Percentiles rank a stretch among this genome's conserved stretches.
Conservation (phyloP, 2,888 invertebrate species). For the Tinea semifulvella region DNA sequence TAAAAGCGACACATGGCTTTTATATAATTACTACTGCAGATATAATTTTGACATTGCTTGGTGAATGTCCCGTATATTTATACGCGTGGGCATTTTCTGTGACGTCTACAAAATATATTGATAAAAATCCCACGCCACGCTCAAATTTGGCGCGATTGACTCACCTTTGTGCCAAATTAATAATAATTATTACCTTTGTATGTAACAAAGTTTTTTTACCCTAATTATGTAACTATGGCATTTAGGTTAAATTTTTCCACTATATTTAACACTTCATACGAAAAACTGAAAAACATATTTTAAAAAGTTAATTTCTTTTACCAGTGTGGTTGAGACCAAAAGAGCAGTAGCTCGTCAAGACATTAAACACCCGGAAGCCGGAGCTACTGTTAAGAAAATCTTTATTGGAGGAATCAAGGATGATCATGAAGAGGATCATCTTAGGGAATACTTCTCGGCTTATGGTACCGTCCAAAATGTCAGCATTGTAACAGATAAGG, state of each 20-base stretch:
- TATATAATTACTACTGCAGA: slow-evolving; percentile 58
- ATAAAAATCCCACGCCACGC: background rate
- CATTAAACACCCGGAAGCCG: slow-evolving; percentile 91
- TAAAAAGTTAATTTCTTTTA: background rate
- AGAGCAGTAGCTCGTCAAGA: slow-evolving; percentile 94
- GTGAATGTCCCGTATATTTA: slow-evolving; percentile 45
- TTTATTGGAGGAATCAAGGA: slow-evolving; percentile 96
- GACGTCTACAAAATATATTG: slow-evolving; percentile 39
- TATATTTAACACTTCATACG: too few relatives aligned
- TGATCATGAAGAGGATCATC: slow-evolving; percentile 90
- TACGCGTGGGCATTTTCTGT: slow-evolving; percentile 59
- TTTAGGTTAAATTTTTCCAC: too few relatives aligned
- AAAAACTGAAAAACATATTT: background rate
- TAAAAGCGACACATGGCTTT: slow-evolving; percentile 38
- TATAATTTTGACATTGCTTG: slow-evolving; percentile 44
- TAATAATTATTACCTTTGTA: background rate
- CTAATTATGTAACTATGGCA: too few relatives aligned
- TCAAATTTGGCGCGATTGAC: background rate
- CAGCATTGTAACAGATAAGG: slow-evolving; percentile 91
- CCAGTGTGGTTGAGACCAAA: slow-evolving; percentile 93
- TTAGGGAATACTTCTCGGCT: slow-evolving; percentile 83
- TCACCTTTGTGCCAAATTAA: background rate
- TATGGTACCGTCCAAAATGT: slow-evolving; percentile 87
- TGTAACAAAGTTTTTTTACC: background rate
- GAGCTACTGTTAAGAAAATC: slow-evolving; percentile 92